phyloP scores from a whole-genome alignment of 2,888 invertebrate species.

The Unio pictorum region DNA sequence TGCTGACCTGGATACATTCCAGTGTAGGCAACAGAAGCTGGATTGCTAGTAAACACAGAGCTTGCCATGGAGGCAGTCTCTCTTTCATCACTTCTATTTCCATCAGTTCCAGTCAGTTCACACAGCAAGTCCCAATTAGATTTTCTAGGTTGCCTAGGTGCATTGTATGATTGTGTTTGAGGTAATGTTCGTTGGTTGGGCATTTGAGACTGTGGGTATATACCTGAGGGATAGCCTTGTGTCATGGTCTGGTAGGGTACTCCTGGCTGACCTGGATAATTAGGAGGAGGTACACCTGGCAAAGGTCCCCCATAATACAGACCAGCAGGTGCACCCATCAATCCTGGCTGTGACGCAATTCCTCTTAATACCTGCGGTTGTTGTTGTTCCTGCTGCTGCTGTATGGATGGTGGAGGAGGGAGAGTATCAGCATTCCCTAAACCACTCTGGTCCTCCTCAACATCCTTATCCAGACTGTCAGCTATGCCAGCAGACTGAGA shows the following conservation, averaged over 20 bases:
- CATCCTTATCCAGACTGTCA: slow-evolving; percentile 10
- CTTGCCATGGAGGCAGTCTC: slow-evolving; percentile 57
- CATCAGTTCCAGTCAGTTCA: slow-evolving; percentile 50
- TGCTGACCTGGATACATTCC: slow-evolving; percentile 14
- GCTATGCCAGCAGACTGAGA: slow-evolving; percentile 25
- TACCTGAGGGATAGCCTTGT: slow-evolving; percentile 14
- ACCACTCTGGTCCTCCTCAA: neutral
- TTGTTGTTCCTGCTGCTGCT: no score
- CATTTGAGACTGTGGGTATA: slow-evolving; percentile 14
- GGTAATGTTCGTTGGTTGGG: slow-evolving; percentile 4
- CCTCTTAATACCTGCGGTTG: no score
- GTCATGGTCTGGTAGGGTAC: slow-evolving; percentile 5
- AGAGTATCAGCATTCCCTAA: slow-evolving; percentile 3
- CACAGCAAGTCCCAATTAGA: slow-evolving; percentile 63
- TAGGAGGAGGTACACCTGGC: slow-evolving; percentile 4
- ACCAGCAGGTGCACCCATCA: neutral
- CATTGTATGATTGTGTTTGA: slow-evolving; percentile 12
- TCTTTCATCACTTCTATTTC: slow-evolving; percentile 29
- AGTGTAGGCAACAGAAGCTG: slow-evolving; percentile 19
- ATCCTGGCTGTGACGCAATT: no score
- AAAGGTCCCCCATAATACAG: neutral
- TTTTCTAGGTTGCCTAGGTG: slow-evolving; percentile 32
- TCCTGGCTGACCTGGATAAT: slow-evolving; percentile 11
- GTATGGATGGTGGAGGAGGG: neutral
- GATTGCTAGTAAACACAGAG: slow-evolving; percentile 51